Evolutionary conservation across 2,888 invertebrate species (phyloP).

Genomic region (Philaethria dido): DNA sequence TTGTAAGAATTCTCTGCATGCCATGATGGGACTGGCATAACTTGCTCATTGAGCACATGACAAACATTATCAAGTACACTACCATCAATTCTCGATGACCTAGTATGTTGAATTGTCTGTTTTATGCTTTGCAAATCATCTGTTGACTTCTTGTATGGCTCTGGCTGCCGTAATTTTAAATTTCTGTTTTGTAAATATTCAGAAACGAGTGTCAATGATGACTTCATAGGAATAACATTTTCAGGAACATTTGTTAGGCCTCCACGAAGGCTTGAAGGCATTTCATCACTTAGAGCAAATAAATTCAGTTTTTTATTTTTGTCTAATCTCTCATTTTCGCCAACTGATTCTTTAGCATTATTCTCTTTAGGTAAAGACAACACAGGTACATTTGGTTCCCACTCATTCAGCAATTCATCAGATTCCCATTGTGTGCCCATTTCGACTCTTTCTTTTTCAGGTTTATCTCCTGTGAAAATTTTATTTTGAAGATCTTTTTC

Average conservation of each 20-base stretch:
- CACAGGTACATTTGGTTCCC: conserved; percentile 62
- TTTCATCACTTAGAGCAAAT: conserved; percentile 76
- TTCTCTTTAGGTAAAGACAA: conserved; percentile 62
- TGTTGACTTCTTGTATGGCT: conserved; percentile 53
- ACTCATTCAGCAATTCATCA: conserved; percentile 60
- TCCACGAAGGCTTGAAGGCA: conserved; percentile 71
- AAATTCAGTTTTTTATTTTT: conserved; percentile 63
- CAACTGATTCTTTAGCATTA: conserved; percentile 53
- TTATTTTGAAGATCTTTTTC: conserved; percentile 43
- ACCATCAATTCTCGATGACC: conserved; percentile 66
- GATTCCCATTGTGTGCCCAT: conserved; percentile 74
- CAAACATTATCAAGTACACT: conserved; percentile 60
- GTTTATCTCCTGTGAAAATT: conserved; percentile 45
- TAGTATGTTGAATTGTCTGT: conserved; percentile 66
- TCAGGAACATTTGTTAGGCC: conserved; percentile 50
- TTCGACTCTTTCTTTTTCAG: conserved; percentile 54
- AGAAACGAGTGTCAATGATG: conserved; percentile 69
- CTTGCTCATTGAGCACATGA: conserved; percentile 69
- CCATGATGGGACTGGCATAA: conserved; percentile 72
- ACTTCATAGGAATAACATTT: conserved; percentile 52
- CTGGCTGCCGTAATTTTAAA: conserved; percentile 65
- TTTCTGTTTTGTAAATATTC: conserved; percentile 72
- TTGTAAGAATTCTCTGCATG: conserved; percentile 56
- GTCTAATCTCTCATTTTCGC: conserved; percentile 56
- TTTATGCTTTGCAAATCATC: conserved; percentile 68